Evolutionary conservation across 2,113 vertebrate genomes (phyloP).

Genomic region (Gadus macrocephalus): DNA sequence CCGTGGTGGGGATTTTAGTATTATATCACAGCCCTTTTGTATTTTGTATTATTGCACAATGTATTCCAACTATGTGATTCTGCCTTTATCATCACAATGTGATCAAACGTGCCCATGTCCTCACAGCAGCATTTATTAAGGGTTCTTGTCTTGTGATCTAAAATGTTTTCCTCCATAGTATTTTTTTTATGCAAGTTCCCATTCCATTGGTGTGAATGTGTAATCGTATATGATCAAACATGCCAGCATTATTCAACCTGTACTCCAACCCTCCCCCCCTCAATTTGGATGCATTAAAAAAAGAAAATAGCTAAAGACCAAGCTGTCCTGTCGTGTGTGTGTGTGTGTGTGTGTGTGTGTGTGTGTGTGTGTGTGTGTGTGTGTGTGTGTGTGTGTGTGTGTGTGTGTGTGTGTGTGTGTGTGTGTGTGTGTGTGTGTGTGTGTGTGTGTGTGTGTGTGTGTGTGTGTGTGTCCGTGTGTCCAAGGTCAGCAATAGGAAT

Average conservation of each 20-base stretch:
- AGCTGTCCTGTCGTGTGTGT: slow-evolving; percentile 25
- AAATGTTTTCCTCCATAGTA: slow-evolving; percentile 55
- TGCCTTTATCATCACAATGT: slow-evolving; percentile 38
- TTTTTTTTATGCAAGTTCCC: slow-evolving; percentile 54
- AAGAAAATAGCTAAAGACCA: slow-evolving; percentile 55
- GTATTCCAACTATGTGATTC: slow-evolving; percentile 30
- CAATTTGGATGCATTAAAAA: slow-evolving; percentile 67
- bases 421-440: slow-evolving; percentile 1
- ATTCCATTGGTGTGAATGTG: slow-evolving; percentile 67
- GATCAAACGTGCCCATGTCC: slow-evolving; percentile 34
- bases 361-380: too few species aligned
- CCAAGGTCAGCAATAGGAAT: too few species aligned
- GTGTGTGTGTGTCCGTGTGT: too few species aligned
- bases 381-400: too few species aligned
- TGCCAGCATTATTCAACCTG: slow-evolving; percentile 50
- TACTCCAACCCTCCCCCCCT: slow-evolving; percentile 21
- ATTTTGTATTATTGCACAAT: slow-evolving; percentile 30
- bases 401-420: too few species aligned
- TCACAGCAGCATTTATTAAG: slow-evolving; percentile 44
- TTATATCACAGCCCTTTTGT: slow-evolving; percentile 32
- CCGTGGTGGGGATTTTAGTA: slow-evolving; percentile 40
- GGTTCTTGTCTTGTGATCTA: slow-evolving; percentile 34
- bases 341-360: not conserved
- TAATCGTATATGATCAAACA: slow-evolving; percentile 59
- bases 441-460: too few species aligned